Base-by-base conservation (phyloP, 2,113 vertebrate genomes). In the Nestor notabilis region DNA sequence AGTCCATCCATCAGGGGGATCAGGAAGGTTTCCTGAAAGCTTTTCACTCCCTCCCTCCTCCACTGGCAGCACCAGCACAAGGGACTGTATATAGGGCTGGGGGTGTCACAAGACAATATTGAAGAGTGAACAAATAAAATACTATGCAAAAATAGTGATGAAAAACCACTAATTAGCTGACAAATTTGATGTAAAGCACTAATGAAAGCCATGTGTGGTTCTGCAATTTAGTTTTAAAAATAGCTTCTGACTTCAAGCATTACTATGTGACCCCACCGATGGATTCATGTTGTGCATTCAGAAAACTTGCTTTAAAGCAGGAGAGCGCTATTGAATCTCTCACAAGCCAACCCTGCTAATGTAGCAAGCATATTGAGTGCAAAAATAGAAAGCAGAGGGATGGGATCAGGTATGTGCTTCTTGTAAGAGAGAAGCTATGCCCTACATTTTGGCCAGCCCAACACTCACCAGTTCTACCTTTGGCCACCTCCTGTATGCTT, bases 151-250 rank as follows among this genome's bases (percentile, higher is more conserved):
- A 68, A 68, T 68, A 80, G 72, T 60, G 90, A 93, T 97, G 86
- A 97, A 97, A 96, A 97, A 93, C 83, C 78, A 95, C 92, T 96
- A 95, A 96, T 97, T 97, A 97, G 91, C 95, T 95, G 92, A 97
- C 94, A 97, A 96, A 93, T 93, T 93, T 96, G 95, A 97, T 96
- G 72, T 82, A 96, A 97, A 97, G 92, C 83, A 79, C 87, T 97
- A 97, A 96, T 86, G 92, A 97, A 97, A 97, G 61, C 93, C 75
- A 91, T 83, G 68, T 80, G 88, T 64, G 82, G 83, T 61, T 95
- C 94, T 96, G 83, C 81, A 95, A 81, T 95, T 97, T 86, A 56
- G 75, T 93, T 90, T 90, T 74, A 93, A 92, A 98, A 97, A 97
- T 96, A 97, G 95, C 80, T 96, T 74, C 95, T 97, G 95, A 97